Evolutionary conservation across 1,140 invertebrate species (phyloP), one percentile per base, ranked within the genome.

Genomic region (Trichoplusia ni): DNA sequence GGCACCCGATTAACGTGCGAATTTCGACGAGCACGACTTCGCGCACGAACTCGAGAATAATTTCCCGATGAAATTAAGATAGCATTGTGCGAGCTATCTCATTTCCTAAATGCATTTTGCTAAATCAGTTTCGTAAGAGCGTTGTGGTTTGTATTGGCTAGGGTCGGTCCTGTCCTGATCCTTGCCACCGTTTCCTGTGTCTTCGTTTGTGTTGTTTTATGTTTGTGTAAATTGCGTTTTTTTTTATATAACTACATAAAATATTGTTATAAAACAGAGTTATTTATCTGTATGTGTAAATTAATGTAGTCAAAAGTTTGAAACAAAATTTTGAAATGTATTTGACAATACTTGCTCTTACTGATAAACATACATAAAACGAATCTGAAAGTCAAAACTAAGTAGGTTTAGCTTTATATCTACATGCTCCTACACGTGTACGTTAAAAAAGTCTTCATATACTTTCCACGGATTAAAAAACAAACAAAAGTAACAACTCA

Each of bases 71-170:
- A 68, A 66, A 71, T 71, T 68, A 67, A 66, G 44, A 61, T 38
- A 49, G 31, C 44, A 59, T 61, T 67, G 47, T 33, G 29, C 19
- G 19, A 62, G 42, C 58, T 62, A 54, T 66, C 67, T 68, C 54
- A 72, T 75, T 67, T 60, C 69, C 61, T 63, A 69, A 75, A 65
- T 75, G 73, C 73, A 72, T 72, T 46, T 54, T 64, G 66, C 66
- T 62, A 72, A 65, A 67, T 71, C 53, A 71, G 66, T 73, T 68
- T 63, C 42, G 47, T 23, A 38, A 59, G 58, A 64, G 69, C 65
- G 70, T 42, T 46, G 62, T 54, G 67, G 67, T 69, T n/a, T n/a
- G n/a, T n/a, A n/a, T n/a, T n/a, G n/a, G 73, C 67, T 67, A 59
- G 46, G 9, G 18, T 69, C 58, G 25, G n/a, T 2, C 19, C n/a